Evolutionary conservation across 2,797 vertebrate species (phyloP).

Genomic region (Anableps anableps): DNA sequence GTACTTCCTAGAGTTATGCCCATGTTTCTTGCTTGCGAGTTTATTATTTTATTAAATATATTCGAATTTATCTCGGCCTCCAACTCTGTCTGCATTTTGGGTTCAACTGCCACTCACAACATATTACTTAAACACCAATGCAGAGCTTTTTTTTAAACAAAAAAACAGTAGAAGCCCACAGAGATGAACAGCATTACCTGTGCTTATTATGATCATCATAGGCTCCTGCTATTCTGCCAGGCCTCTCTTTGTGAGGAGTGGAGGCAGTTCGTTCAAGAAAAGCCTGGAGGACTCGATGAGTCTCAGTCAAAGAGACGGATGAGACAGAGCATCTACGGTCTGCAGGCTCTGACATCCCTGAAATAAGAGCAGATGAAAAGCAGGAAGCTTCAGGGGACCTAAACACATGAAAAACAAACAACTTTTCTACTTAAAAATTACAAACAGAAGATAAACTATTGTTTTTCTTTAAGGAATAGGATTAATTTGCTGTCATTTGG

Average conservation of each 20-base stretch:
- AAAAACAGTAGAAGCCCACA: background rate
- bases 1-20: no score
- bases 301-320: constrained; percentile 81
- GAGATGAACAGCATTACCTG: constrained; percentile 69
- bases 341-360: constrained; percentile 62
- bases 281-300: constrained; percentile 82
- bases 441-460: background rate
- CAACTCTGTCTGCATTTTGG: no score
- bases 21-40: no score
- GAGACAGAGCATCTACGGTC: constrained; percentile 48
- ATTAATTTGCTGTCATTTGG: background rate
- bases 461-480: background rate
- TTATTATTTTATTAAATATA: no score
- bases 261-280: constrained; percentile 78
- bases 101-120: no score
- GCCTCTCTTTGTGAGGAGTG: constrained; percentile 45
- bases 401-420: background rate
- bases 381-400: background rate
- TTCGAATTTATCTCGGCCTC: no score
- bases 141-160: background rate
- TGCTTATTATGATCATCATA: constrained; percentile 78
- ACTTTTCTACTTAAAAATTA: background rate
- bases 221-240: constrained; percentile 80
- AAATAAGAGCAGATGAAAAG: background rate
- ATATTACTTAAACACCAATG: background rate